phyloP scores from a whole-genome alignment of 2,888 invertebrate genomes.

The Nymphalis polychloros region DNA sequence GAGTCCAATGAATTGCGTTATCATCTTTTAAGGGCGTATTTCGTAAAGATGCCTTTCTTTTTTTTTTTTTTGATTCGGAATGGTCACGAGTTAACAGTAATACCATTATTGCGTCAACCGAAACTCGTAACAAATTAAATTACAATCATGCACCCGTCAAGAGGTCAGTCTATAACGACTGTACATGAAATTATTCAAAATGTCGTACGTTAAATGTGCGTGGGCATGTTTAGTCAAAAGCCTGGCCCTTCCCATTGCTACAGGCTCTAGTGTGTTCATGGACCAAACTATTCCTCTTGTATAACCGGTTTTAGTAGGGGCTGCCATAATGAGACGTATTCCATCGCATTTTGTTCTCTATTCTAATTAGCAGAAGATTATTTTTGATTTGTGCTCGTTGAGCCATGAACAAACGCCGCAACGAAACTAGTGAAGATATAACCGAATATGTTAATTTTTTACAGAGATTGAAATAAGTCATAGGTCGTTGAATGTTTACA shows the following conservation, averaged over 20 bases:
- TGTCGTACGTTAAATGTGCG: constrained; percentile 68
- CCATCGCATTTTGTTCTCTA: constrained; percentile 23
- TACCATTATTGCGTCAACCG: neutral
- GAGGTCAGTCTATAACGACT: constrained; percentile 34
- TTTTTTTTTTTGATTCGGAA: constrained; percentile 2
- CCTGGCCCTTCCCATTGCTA: constrained; percentile 59
- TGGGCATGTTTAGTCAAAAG: constrained; percentile 75
- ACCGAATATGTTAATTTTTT: constrained; percentile 34
- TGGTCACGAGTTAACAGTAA: neutral
- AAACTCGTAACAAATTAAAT: constrained; percentile 38
- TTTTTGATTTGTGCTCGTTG: constrained; percentile 2
- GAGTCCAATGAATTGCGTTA: constrained; percentile 8
- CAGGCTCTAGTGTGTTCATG: constrained; percentile 52
- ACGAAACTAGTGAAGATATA: constrained; percentile 29
- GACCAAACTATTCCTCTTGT: constrained; percentile 63
- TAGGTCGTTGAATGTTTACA: constrained; percentile 35
- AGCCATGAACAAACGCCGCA: constrained; percentile 10
- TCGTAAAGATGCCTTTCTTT: neutral
- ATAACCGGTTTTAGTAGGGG: constrained; percentile 60
- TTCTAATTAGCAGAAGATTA: neutral
- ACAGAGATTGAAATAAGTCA: constrained; percentile 33
- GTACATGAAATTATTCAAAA: constrained; percentile 55
- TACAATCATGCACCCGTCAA: constrained; percentile 39
- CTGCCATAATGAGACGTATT: constrained; percentile 30
- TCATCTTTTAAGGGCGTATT: constrained; percentile 8